phyloP scores from a whole-genome alignment of 2,888 invertebrate genomes.

The Ophion ellenae region DNA sequence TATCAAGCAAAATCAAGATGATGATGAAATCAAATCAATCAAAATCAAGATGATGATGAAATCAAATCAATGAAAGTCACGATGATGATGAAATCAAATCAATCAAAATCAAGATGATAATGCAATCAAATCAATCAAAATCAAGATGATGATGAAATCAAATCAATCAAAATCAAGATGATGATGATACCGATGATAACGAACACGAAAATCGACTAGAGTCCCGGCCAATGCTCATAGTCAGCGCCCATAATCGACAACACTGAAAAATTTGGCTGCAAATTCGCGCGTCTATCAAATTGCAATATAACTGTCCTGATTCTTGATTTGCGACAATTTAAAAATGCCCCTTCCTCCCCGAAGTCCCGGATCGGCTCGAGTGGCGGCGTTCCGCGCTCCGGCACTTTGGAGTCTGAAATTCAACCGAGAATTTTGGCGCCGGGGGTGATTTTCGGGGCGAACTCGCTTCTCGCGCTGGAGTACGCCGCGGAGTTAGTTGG shows the following conservation, averaged over 20 bases:
- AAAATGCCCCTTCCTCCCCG: neutral
- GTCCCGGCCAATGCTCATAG: neutral
- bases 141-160: no score
- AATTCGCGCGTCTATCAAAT: neutral
- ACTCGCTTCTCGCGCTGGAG: constrained; percentile 42
- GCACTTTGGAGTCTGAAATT: constrained; percentile 54
- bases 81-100: no score
- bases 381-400: neutral
- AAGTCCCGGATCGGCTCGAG: neutral
- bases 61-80: no score
- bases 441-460: constrained; percentile 49
- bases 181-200: neutral
- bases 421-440: constrained; percentile 67
- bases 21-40: no score
- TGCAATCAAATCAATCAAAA: no score
- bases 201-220: neutral
- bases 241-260: neutral
- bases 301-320: neutral
- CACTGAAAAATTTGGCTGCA: neutral
- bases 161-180: no score
- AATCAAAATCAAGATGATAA: no score
- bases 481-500: constrained; percentile 60
- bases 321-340: constrained; percentile 16
- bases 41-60: no score
- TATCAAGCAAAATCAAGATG: no score